Conservation (phyloP, 2,888 invertebrate species). For the Agonopterix alstromeriana region DNA sequence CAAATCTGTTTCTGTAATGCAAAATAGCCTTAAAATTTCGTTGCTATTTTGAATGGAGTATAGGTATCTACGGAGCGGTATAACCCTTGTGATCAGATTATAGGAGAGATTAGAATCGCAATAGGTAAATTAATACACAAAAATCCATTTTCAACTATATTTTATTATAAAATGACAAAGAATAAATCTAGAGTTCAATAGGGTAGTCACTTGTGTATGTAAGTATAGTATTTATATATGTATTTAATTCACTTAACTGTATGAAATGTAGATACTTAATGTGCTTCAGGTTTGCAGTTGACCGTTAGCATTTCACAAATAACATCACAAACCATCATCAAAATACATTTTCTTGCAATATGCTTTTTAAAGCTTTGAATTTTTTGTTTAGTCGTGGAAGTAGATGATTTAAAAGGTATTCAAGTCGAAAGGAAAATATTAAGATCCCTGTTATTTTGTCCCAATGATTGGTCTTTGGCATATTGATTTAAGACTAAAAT, state of each 20-base stretch:
- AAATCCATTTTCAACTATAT: conserved; percentile 68
- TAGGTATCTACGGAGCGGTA: too few species aligned
- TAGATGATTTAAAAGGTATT: conserved; percentile 23
- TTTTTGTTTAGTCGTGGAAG: conserved; percentile 25
- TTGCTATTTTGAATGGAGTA: too few species aligned
- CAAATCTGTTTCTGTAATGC: too few species aligned
- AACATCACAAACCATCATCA: conserved; percentile 44
- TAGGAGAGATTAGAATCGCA: too few species aligned
- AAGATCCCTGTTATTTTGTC: conserved; percentile 70
- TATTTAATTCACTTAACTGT: conserved; percentile 56
- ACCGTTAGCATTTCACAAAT: conserved; percentile 36
- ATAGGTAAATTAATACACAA: conserved; percentile 23
- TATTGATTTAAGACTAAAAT: conserved; percentile 52
- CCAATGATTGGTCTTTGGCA: conserved; percentile 73
- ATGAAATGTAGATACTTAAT: conserved; percentile 33
- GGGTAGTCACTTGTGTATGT: conserved; percentile 68
- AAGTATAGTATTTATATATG: conserved; percentile 45
- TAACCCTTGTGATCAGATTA: too few species aligned
- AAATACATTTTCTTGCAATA: conserved; percentile 52
- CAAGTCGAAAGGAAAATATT: conserved; percentile 57
- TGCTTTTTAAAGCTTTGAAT: conserved; percentile 49
- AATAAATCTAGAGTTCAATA: conserved; percentile 82
- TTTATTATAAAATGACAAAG: conserved; percentile 85
- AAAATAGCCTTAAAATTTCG: too few species aligned
- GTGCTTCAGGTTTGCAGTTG: conserved; percentile 16